phyloP scores from a whole-genome alignment of 2,888 invertebrate species.

The Ectobius pallidus region DNA sequence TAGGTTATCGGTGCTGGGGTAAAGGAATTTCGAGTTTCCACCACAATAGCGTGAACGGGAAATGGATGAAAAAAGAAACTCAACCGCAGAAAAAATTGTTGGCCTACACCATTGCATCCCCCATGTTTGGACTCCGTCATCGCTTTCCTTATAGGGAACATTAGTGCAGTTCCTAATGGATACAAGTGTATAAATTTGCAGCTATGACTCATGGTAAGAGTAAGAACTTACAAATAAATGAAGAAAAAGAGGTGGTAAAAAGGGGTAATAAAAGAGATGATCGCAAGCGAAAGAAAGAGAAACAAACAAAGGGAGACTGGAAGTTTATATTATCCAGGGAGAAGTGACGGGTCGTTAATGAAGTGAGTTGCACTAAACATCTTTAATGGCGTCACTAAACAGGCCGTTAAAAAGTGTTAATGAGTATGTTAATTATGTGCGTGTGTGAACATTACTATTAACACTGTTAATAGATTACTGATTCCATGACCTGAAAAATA shows the following conservation, averaged over 20 bases:
- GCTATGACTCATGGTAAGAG: background rate
- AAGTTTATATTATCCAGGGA: too few relatives aligned
- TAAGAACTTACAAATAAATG: background rate
- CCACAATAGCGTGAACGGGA: too few relatives aligned
- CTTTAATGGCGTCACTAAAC: constrained; percentile 10
- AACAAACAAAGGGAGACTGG: constrained; percentile 7
- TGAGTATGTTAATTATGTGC: background rate
- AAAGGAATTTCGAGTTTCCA: too few relatives aligned
- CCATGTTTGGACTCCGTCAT: too few relatives aligned
- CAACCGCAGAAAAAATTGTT: too few relatives aligned
- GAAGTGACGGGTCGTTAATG: constrained; percentile 12
- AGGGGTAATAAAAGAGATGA: background rate
- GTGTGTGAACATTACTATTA: background rate
- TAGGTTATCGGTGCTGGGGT: too few relatives aligned
- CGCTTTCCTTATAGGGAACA: too few relatives aligned
- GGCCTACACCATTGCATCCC: too few relatives aligned
- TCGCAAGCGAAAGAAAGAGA: background rate
- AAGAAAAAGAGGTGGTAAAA: too few relatives aligned
- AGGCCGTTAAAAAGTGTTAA: constrained; percentile 14
- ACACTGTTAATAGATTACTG: too few relatives aligned
- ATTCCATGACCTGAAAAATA: too few relatives aligned
- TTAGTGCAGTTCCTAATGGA: background rate
- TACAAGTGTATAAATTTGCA: background rate
- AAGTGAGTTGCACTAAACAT: background rate
- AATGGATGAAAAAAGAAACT: too few relatives aligned